Percentiles rank a stretch among this genome's conserved stretches.
Evolutionary conservation across 2,888 invertebrate species (phyloP).

Genomic region (Brenthis daphne): DNA sequence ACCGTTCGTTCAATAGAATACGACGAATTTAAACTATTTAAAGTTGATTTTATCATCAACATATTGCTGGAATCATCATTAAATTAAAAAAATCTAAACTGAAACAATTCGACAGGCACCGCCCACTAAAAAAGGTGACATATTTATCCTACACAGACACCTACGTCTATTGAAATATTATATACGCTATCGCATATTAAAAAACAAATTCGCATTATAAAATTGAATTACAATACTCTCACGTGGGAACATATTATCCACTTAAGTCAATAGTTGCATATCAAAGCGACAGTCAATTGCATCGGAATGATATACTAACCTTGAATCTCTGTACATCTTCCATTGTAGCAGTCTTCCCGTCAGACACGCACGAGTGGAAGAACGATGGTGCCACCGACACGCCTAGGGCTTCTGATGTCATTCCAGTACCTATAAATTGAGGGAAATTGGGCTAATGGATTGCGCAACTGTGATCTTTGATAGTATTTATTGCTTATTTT

Average conservation of each 20-base stretch:
- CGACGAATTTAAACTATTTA: too few species aligned
- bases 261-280: constrained; percentile 35
- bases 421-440: constrained; percentile 86
- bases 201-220: not conserved
- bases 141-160: constrained; percentile 4
- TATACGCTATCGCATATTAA: not conserved
- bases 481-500: too few species aligned
- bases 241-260: constrained; percentile 35
- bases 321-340: constrained; percentile 97
- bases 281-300: constrained; percentile 20
- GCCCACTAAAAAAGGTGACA: constrained; percentile 6
- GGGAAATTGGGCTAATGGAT: constrained; percentile 12
- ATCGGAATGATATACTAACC: constrained; percentile 77
- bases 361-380: constrained; percentile 97
- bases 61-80: not conserved
- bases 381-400: constrained; percentile 98
- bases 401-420: constrained; percentile 97
- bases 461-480: not conserved
- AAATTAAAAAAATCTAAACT: not conserved
- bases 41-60: not conserved
- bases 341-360: constrained; percentile 97
- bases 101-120: constrained; percentile 6
- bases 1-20: too few species aligned
- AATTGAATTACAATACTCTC: constrained; percentile 19
- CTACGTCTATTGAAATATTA: not conserved